Percentiles rank a stretch among this genome's conserved stretches.
phyloP scores from a whole-genome alignment of 2,888 invertebrate genomes.

The Drosophila formosana region DNA sequence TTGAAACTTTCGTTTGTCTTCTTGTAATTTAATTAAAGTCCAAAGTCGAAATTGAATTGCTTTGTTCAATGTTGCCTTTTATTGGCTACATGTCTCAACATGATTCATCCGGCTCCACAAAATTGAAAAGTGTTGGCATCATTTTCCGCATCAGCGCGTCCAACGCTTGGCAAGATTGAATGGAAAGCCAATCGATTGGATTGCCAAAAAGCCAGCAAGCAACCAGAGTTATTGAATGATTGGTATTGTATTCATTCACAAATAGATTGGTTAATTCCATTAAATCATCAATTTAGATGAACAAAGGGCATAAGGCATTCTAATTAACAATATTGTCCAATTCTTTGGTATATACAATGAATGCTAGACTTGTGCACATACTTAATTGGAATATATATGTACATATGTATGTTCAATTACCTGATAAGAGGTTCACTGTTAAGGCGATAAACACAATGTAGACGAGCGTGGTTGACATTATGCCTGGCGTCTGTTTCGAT shows the following conservation, averaged over 20 bases:
- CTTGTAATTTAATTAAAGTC: constrained; percentile 17
- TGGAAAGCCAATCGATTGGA: constrained; percentile 32
- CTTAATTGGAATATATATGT: neutral
- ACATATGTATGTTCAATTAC: constrained; percentile 59
- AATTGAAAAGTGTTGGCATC: constrained; percentile 31
- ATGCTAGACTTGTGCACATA: neutral
- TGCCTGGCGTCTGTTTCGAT: constrained; percentile 20
- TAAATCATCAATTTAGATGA: constrained; percentile 34
- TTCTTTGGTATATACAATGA: neutral
- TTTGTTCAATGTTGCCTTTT: constrained; percentile 1
- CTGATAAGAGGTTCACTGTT: constrained; percentile 80
- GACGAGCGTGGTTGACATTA: constrained; percentile 61
- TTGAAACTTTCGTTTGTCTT: neutral
- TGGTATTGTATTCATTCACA: constrained; percentile 9
- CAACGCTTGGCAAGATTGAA: constrained; percentile 30
- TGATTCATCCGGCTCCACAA: neutral
- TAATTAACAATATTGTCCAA: constrained; percentile 15
- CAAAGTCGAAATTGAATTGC: neutral
- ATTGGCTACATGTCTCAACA: neutral
- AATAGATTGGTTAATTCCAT: constrained; percentile 34
- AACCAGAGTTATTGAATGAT: constrained; percentile 1
- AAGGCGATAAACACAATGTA: constrained; percentile 74
- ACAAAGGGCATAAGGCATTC: neutral
- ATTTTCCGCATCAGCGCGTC: constrained; percentile 60
- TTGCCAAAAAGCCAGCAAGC: constrained; percentile 13